Evolutionary conservation across 2,797 vertebrate genomes (phyloP), one percentile per base, ranked within the genome.

Genomic region (Lepus townsendii): DNA sequence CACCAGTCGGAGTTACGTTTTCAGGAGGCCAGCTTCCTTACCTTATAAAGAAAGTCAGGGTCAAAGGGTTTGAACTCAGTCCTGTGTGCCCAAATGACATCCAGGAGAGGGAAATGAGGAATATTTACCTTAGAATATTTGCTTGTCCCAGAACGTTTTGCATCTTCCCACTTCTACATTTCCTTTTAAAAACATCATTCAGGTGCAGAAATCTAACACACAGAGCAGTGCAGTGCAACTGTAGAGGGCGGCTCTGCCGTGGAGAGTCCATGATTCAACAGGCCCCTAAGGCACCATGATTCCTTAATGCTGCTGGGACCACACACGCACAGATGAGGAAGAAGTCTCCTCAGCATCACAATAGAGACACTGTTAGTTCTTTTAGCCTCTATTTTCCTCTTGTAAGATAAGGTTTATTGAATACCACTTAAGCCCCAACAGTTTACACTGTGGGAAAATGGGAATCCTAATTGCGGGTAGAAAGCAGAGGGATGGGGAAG

Each of bases 161-260:
- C 17, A 78, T 83, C 60, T 88, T 91, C 5, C 20, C n/a, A 54
- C 38, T 62, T 85, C 69, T 32, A 79, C 35, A 90, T 69, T 83
- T 83, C 69, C 42, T 79, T 72, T 94, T 71, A 22, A 78, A 90
- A 94, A 83, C 82, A 82, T 60, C 73, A 47, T 83, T 47, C 26
- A 92, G 90, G 78, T 60, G n/a, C 30, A 72, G 47, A 12, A 54
- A 57, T 50, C 83, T 89, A 79, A 68, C 57, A 38, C 69, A 80
- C 35, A 80, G 5, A 42, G 86, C 92, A 83, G 32, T 88, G 68
- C 68, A 62, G 35, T 7, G 32, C 85, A 89, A 83, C 95, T 50
- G 71, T 86, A 86, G 94, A 83, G 80, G 94, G 32, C 69, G 60
- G 69, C 69, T 87, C 95, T 65, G 32, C 63, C 54, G 73, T 77